Conservation (phyloP, 2,797 vertebrate species). For the Aplochiton taeniatus region DNA sequence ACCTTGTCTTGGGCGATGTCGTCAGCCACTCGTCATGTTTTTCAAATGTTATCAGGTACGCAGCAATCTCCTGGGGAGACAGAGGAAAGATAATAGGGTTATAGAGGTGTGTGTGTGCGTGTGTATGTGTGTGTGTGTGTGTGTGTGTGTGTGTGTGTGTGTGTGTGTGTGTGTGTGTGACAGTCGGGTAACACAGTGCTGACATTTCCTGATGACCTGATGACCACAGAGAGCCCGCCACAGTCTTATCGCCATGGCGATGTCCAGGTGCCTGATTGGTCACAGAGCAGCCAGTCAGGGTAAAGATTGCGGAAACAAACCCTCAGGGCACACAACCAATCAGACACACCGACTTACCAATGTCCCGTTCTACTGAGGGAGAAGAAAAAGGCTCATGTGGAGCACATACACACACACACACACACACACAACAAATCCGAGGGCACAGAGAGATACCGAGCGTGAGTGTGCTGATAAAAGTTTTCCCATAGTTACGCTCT, state of each 20-base stretch:
- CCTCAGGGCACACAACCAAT: constrained; percentile 72
- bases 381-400: constrained; percentile 62
- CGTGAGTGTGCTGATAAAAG: too few species aligned
- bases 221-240: constrained; percentile 61
- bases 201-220: constrained; percentile 76
- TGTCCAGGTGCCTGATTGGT: constrained; percentile 59
- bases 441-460: too few species aligned
- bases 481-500: too few species aligned
- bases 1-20: constrained; percentile 99
- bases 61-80: constrained; percentile 84
- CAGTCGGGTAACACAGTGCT: constrained; percentile 63
- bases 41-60: constrained; percentile 99
- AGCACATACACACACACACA: constrained; percentile 30
- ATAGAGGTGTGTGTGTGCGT: constrained; percentile 9
- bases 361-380: constrained; percentile 60
- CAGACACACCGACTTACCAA: constrained; percentile 58
- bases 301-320: constrained; percentile 64
- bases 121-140: constrained; percentile 37
- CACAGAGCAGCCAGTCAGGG: constrained; percentile 69
- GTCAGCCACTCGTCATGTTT: constrained; percentile 99
- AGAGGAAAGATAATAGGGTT: constrained; percentile 56
- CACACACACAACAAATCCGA: constrained; percentile 2
- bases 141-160: constrained; percentile 2
- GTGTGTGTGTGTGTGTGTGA: constrained; percentile 6
- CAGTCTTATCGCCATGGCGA: constrained; percentile 65